These are phyloP conservation scores for Rhagonycha lutea DNA, from an alignment of 2,888 invertebrate species.

Conservation along the genomic window DNA sequence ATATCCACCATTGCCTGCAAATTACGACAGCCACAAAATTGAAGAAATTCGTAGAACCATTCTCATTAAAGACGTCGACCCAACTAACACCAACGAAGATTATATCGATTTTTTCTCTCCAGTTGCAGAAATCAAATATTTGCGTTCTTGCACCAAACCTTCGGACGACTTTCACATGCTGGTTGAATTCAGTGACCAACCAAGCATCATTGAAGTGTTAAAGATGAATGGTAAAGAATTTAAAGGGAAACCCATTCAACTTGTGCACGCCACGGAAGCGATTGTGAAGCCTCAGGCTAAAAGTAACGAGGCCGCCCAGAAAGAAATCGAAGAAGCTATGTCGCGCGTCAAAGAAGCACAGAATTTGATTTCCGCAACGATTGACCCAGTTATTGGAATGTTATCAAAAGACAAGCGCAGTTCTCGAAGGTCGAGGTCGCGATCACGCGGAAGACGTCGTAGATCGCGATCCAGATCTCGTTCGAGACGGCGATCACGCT, in stretches of 20 bases:
- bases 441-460: conserved; percentile 53
- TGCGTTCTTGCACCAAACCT: conserved; percentile 87
- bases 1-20: conserved; percentile 89
- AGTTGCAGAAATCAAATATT: conserved; percentile 93
- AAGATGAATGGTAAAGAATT: conserved; percentile 80
- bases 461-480: conserved; percentile 69
- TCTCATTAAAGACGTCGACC: conserved; percentile 78
- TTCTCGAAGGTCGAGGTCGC: conserved; percentile 48
- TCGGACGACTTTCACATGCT: conserved; percentile 80
- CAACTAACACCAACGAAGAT: conserved; percentile 73
- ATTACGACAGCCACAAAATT: conserved; percentile 84
- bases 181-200: conserved; percentile 93
- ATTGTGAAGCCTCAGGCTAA: conserved; percentile 93
- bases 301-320: conserved; percentile 92
- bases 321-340: conserved; percentile 97
- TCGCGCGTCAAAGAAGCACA: conserved; percentile 95
- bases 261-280: conserved; percentile 90
- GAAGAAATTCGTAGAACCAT: conserved; percentile 96
- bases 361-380: conserved; percentile 90
- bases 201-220: conserved; percentile 83
- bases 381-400: conserved; percentile 88
- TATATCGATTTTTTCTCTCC: conserved; percentile 85
- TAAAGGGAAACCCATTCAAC: conserved; percentile 69
- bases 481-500: conserved; percentile 62
- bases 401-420: conserved; percentile 83